Conservation (phyloP, 1,140 invertebrate species). For the Drosophila rufa region DNA sequence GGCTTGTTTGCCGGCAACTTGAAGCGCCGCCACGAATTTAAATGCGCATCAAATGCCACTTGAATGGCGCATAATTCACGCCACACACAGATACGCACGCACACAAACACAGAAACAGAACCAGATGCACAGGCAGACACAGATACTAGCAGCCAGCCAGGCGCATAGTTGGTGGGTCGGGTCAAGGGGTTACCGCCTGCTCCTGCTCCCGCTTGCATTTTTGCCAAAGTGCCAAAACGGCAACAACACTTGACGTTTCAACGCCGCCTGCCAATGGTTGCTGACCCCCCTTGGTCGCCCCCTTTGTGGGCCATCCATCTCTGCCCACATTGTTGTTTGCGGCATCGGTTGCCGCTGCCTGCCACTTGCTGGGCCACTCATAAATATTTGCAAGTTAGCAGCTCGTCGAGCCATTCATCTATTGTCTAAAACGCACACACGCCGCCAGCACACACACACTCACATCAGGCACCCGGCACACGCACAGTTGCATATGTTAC, state of each 20-base stretch:
- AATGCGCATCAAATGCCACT: constrained; percentile 80
- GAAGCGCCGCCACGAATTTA: constrained; percentile 76
- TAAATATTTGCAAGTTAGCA: constrained; percentile 84
- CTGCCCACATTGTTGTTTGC: constrained; percentile 53
- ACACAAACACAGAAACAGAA: constrained; percentile 6
- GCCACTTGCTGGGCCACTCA: constrained; percentile 80
- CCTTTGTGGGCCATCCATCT: constrained; percentile 37
- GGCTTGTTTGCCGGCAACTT: constrained; percentile 77
- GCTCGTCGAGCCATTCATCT: constrained; percentile 83
- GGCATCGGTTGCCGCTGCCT: constrained; percentile 51
- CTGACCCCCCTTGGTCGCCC: background rate
- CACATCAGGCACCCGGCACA: background rate
- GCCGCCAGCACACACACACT: constrained; percentile 26
- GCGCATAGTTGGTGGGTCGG: constrained; percentile 27
- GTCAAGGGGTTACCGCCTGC: constrained; percentile 48
- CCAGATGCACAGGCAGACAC: constrained; percentile 8
- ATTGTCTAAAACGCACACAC: constrained; percentile 66
- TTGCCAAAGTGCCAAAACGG: constrained; percentile 82
- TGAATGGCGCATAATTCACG: constrained; percentile 81
- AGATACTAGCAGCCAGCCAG: constrained; percentile 3
- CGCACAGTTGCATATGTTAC: constrained; percentile 26
- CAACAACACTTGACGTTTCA: constrained; percentile 71
- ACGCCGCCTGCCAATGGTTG: constrained; percentile 68
- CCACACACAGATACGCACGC: constrained; percentile 33
- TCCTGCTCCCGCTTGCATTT: constrained; percentile 72